Conservation (phyloP, 1,140 invertebrate genomes). For the Linepithema humile region DNA sequence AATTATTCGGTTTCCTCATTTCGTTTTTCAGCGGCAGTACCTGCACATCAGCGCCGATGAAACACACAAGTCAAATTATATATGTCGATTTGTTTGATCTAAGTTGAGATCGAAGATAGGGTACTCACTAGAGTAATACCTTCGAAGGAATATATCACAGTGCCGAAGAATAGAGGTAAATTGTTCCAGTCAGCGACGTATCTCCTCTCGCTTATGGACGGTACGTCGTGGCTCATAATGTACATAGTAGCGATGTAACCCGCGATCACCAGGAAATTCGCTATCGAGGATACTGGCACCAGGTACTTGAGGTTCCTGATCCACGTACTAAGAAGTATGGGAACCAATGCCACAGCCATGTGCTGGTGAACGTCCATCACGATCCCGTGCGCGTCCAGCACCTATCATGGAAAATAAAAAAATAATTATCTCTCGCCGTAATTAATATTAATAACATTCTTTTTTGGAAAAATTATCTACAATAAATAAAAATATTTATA, state of each 20-base stretch:
- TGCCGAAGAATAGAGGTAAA: constrained; percentile 90
- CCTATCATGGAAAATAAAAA: constrained; percentile 80
- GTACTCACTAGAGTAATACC: constrained; percentile 90
- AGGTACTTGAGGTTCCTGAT: constrained; percentile 91
- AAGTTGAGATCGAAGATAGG: too few relatives aligned
- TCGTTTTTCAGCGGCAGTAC: constrained; percentile 95
- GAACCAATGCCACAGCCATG: constrained; percentile 89
- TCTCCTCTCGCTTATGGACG: constrained; percentile 84
- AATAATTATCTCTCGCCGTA: neutral
- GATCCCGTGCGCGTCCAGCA: constrained; percentile 87
- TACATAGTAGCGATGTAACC: constrained; percentile 90
- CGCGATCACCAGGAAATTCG: constrained; percentile 89
- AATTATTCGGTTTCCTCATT: constrained; percentile 92
- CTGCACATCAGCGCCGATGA: constrained; percentile 79
- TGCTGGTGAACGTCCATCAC: constrained; percentile 87
- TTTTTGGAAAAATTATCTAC: neutral
- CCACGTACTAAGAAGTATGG: constrained; percentile 90
- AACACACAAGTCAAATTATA: too few relatives aligned
- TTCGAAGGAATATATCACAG: constrained; percentile 92
- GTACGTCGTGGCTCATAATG: constrained; percentile 88
- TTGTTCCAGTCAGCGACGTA: constrained; percentile 86
- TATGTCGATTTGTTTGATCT: too few relatives aligned
- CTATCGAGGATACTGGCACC: constrained; percentile 89
- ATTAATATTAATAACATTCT: neutral
- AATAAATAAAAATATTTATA: too few relatives aligned